A percentile compares a stretch with the other conserved stretches of the same genome.
Conservation (phyloP, 2,797 vertebrate genomes). For the Xenopus petersii region DNA sequence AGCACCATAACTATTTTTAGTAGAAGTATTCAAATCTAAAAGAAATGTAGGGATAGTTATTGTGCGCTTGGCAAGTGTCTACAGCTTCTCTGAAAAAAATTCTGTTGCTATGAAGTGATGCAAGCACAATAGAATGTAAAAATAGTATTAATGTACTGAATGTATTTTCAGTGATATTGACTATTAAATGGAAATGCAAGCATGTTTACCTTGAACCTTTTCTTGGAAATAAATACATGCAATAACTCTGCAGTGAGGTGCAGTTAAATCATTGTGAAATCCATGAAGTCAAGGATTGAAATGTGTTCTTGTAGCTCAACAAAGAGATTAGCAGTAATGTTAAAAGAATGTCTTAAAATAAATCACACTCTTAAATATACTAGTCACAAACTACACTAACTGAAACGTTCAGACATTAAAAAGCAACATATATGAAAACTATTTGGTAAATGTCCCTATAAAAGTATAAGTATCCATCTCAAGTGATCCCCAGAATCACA, state of each 20-base stretch:
- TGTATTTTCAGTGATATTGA: background rate
- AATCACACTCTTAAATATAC: background rate
- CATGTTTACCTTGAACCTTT: slow-evolving; percentile 6
- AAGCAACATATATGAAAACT: too few relatives aligned
- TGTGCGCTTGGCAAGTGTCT: background rate
- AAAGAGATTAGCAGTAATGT: slow-evolving; percentile 20
- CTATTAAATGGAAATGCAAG: background rate
- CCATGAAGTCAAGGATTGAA: slow-evolving; percentile 12
- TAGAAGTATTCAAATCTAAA: background rate
- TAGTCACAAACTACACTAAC: background rate
- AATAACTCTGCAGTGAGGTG: background rate
- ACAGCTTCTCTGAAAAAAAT: background rate
- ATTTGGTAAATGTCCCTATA: too few relatives aligned
- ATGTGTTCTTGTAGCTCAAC: background rate
- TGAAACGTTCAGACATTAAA: too few relatives aligned
- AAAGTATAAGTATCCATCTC: too few relatives aligned
- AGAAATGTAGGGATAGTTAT: background rate
- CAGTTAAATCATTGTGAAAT: slow-evolving; percentile 5
- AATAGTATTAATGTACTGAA: background rate
- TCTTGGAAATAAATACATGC: slow-evolving; percentile 6
- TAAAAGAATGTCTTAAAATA: slow-evolving; percentile 23
- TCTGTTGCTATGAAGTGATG: background rate
- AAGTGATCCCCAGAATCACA: too few relatives aligned
- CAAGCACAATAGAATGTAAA: background rate
- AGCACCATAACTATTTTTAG: too few relatives aligned